Conservation (phyloP, 2,888 invertebrate species). For the Drosophila villosipedis region DNA sequence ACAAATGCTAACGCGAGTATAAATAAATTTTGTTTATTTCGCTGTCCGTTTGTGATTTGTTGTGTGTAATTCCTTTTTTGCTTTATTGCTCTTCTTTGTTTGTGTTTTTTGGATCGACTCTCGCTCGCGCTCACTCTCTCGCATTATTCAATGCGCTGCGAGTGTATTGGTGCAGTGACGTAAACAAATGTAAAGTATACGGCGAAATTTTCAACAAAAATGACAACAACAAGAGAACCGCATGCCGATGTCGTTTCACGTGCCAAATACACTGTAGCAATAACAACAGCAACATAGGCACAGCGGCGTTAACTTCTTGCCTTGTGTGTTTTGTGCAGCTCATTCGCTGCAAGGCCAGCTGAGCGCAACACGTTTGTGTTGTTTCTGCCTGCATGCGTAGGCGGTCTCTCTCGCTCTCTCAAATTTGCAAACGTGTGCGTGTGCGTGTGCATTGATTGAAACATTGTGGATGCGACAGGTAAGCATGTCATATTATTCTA, state of each 20-base stretch:
- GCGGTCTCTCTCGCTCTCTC: constrained; percentile 28
- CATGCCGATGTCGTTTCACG: constrained; percentile 65
- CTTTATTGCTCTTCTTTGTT: constrained; percentile 46
- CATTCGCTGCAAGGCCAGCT: constrained; percentile 74
- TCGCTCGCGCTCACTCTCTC: constrained; percentile 14
- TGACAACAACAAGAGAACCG: constrained; percentile 50
- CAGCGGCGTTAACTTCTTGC: constrained; percentile 45
- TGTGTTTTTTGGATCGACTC: constrained; percentile 54
- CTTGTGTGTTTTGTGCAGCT: constrained; percentile 66
- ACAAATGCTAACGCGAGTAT: constrained; percentile 29
- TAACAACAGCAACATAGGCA: constrained; percentile 19
- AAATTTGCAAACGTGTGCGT: constrained; percentile 44
- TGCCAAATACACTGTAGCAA: constrained; percentile 60
- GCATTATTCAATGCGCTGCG: constrained; percentile 44
- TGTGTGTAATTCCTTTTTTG: constrained; percentile 34
- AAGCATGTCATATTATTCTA: constrained; percentile 35
- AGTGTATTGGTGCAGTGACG: constrained; percentile 60
- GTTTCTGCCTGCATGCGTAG: constrained; percentile 53
- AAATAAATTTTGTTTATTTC: constrained; percentile 47
- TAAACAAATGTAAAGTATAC: constrained; percentile 68
- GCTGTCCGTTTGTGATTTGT: constrained; percentile 23
- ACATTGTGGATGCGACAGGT: constrained; percentile 70
- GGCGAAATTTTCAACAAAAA: constrained; percentile 44
- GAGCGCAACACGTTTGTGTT: constrained; percentile 78
- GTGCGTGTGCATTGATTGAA: constrained; percentile 55